Conservation (phyloP, 53 echinoderm and acorn worm species). For the Luidia sarsii region DNA sequence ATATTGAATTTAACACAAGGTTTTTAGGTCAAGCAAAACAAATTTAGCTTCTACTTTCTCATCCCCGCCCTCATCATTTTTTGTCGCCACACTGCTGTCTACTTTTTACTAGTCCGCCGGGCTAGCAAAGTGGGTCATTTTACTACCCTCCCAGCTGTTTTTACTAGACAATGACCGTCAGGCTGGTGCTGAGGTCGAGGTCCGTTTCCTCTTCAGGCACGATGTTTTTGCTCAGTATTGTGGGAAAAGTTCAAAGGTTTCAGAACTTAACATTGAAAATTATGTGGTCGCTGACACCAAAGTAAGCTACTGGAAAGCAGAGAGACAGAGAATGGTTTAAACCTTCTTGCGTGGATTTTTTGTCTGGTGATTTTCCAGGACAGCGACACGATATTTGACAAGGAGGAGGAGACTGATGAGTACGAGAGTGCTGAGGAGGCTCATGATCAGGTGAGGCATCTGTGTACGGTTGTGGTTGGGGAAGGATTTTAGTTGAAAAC, state of each 20-base stretch:
- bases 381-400: slow-evolving; percentile 76
- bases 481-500: too few species aligned
- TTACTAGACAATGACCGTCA: too few species aligned
- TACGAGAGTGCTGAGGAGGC: slow-evolving; percentile 82
- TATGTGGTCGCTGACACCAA: not conserved
- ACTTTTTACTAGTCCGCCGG: too few species aligned
- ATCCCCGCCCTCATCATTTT: too few species aligned
- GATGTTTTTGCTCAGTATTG: too few species aligned
- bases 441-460: slow-evolving; percentile 42
- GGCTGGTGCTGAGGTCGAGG: not conserved
- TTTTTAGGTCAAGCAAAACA: too few species aligned
- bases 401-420: slow-evolving; percentile 69
- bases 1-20: too few species aligned
- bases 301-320: not conserved
- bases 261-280: not conserved
- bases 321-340: not conserved
- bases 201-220: too few species aligned
- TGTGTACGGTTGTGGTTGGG: not conserved
- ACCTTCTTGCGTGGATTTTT: not conserved
- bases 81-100: too few species aligned
- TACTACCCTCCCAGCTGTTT: too few species aligned
- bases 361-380: slow-evolving; percentile 45
- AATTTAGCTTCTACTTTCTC: too few species aligned
- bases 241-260: not conserved
- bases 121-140: too few species aligned